These are phyloP conservation scores for Otolemur garnettii DNA, from an alignment of 2,113 vertebrate genomes.

Conservation along the genomic window DNA sequence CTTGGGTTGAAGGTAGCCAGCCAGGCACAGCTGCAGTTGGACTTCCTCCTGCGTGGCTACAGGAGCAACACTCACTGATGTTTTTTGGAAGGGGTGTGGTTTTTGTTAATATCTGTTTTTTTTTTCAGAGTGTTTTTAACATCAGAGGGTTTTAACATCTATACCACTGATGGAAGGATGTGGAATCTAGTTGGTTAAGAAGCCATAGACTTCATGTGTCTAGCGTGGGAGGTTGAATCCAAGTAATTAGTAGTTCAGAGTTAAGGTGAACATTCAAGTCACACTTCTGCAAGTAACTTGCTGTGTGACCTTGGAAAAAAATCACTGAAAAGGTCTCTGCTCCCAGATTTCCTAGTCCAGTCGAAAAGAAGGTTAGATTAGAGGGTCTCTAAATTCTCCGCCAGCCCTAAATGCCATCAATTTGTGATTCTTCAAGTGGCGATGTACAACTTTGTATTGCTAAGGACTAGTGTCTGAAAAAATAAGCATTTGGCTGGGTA, in stretches of 20 bases:
- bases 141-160: slow-evolving; percentile 51
- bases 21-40: slow-evolving; percentile 85
- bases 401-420: background rate
- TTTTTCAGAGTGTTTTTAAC: slow-evolving; percentile 66
- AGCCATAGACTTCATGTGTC: background rate
- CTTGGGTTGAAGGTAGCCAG: slow-evolving; percentile 83
- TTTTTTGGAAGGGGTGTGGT: slow-evolving; percentile 82
- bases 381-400: background rate
- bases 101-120: slow-evolving; percentile 67
- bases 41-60: slow-evolving; percentile 83
- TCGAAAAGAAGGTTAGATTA: background rate
- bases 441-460: background rate
- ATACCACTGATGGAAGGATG: background rate
- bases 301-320: background rate
- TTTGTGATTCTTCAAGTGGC: background rate
- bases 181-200: slow-evolving; percentile 46
- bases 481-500: background rate
- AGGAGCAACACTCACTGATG: slow-evolving; percentile 80
- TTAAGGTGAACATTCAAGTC: background rate
- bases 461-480: background rate
- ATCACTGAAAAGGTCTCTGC: background rate
- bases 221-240: background rate
- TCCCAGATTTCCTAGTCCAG: background rate
- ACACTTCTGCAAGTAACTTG: background rate
- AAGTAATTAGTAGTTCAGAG: background rate